phyloP scores from a whole-genome alignment of 2,797 vertebrate genomes.

The Thunnus albacares region DNA sequence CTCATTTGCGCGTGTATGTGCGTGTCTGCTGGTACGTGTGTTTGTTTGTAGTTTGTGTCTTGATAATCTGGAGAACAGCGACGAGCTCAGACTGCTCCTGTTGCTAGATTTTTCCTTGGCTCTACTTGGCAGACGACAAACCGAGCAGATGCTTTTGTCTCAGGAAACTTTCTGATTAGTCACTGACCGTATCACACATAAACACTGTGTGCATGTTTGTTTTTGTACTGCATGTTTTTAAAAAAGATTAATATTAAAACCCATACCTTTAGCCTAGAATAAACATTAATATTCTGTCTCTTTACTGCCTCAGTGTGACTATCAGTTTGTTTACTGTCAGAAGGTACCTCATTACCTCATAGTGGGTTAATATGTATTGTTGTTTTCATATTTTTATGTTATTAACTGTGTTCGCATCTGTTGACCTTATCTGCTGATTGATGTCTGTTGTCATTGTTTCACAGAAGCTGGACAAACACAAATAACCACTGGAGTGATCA shows the following conservation, averaged over 20 bases:
- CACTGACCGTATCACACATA: conserved; percentile 2
- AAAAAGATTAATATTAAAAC: background rate
- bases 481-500: too few species aligned
- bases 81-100: conserved; percentile 61
- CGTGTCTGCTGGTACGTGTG: conserved; percentile 22
- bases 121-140: conserved; percentile 63
- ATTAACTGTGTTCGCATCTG: background rate
- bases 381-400: background rate
- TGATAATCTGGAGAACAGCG: conserved; percentile 31
- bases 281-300: background rate
- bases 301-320: background rate
- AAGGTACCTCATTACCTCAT: background rate
- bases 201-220: background rate
- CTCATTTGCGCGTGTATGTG: conserved; percentile 1
- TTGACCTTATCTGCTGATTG: too few species aligned
- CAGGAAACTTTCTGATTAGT: conserved; percentile 52
- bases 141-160: conserved; percentile 53
- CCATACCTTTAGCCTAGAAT: background rate
- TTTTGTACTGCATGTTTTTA: background rate
- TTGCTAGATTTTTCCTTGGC: conserved; percentile 79
- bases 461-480: too few species aligned
- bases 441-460: too few species aligned
- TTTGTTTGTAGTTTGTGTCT: conserved; percentile 29
- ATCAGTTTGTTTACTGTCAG: background rate
- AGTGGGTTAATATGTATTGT: background rate